Evolutionary conservation across 2,113 vertebrate species (phyloP).

Genomic region (Sterrhoptilus dennistouni): DNA sequence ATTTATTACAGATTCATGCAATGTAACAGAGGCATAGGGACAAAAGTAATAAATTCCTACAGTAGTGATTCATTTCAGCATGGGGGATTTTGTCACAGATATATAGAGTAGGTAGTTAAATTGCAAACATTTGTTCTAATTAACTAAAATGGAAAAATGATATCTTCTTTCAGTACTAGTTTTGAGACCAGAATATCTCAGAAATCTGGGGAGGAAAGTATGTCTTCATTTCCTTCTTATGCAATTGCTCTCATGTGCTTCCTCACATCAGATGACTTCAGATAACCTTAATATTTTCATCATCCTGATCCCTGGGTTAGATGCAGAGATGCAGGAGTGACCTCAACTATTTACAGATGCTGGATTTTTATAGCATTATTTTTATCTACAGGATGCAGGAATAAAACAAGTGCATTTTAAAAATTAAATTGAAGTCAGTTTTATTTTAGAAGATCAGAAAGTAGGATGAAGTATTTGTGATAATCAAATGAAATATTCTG

Average conservation of each 20-base stretch:
- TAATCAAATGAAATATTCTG: not conserved
- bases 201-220: not conserved
- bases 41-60: not conserved
- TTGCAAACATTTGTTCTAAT: not conserved
- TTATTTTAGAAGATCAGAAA: slow-evolving; percentile 20
- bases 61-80: not conserved
- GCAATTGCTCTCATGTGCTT: not conserved
- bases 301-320: not conserved
- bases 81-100: not conserved
- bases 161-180: not conserved
- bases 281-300: not conserved
- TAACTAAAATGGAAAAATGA: not conserved
- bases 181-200: not conserved
- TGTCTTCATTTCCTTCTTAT: not conserved
- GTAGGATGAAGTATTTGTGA: not conserved
- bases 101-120: not conserved
- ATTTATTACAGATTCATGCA: not conserved
- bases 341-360: not conserved
- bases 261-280: not conserved
- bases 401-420: not conserved
- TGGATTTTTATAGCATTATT: not conserved
- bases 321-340: not conserved
- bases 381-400: not conserved
- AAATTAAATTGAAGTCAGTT: not conserved
- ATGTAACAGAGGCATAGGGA: not conserved